These are phyloP conservation scores for Grantiella picta DNA, from an alignment of 2,113 vertebrate genomes.

Conservation along the genomic window DNA sequence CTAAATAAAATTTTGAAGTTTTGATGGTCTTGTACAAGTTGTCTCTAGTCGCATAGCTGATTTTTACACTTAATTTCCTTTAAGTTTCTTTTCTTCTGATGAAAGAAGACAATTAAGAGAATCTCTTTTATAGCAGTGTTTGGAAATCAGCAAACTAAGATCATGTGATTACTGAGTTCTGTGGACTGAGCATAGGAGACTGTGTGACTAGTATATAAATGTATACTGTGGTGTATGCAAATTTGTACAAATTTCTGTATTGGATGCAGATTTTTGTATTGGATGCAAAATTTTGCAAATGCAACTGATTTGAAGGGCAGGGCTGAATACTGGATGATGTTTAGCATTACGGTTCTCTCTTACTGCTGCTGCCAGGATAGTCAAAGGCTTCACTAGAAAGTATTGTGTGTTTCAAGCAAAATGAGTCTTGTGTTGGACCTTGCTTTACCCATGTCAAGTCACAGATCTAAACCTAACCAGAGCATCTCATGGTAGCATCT, in stretches of 20 bases:
- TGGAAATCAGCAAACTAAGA: neutral
- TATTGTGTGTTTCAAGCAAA: neutral
- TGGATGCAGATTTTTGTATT: neutral
- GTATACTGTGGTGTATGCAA: neutral
- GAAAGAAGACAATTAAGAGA: neutral
- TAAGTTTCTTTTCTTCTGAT: neutral
- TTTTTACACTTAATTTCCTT: neutral
- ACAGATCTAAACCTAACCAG: neutral
- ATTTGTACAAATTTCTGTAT: neutral
- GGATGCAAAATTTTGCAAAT: neutral
- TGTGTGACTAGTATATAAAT: neutral
- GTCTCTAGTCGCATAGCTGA: neutral
- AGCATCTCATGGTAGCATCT: neutral
- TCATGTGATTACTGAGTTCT: fast-evolving
- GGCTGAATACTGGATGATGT: neutral
- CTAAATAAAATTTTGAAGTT: neutral
- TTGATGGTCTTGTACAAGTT: neutral
- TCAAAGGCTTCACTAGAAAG: neutral
- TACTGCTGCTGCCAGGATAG: neutral
- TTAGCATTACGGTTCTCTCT: neutral
- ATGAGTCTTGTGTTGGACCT: neutral
- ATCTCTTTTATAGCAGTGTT: neutral
- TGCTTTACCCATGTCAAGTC: neutral
- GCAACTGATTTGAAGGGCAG: neutral
- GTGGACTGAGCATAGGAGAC: neutral